A percentile compares a stretch with the other conserved stretches of the same genome.
Evolutionary conservation across 2,797 vertebrate species (phyloP).

Genomic region (Sebastes jordani): DNA sequence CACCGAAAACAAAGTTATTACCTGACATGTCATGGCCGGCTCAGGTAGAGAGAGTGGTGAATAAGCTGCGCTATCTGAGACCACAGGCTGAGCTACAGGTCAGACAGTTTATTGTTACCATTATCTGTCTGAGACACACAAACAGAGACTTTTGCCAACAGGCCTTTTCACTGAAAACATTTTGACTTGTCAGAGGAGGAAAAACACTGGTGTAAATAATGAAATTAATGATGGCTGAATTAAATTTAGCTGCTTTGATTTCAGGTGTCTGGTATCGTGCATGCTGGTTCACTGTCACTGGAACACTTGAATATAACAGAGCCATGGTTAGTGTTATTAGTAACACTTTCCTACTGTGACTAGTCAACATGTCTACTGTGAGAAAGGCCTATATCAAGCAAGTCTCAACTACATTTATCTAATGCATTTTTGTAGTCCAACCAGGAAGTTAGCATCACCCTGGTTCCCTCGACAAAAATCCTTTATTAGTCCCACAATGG

Average conservation of each 20-base stretch:
- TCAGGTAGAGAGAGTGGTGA: slow-evolving; percentile 25
- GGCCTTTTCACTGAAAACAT: background rate
- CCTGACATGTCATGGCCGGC: slow-evolving; percentile 23
- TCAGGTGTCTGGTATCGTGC: background rate
- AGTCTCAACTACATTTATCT: too few relatives aligned
- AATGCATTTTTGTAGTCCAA: too few relatives aligned
- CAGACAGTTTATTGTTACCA: slow-evolving; percentile 23
- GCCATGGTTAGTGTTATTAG: background rate
- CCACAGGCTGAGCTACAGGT: slow-evolving; percentile 23
- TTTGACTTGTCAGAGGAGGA: background rate
- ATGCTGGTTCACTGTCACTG: background rate
- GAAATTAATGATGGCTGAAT: background rate
- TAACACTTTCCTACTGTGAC: background rate
- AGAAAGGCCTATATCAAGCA: background rate
- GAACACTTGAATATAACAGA: background rate
- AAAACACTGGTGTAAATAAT: background rate
- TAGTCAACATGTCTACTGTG: background rate
- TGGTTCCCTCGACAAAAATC: too few relatives aligned
- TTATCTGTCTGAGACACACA: slow-evolving; percentile 12
- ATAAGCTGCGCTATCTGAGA: slow-evolving; percentile 24
- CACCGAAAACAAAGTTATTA: slow-evolving; percentile 55
- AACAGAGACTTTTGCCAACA: background rate
- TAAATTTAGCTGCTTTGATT: background rate
- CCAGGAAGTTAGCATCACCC: too few relatives aligned
- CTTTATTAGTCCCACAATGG: too few relatives aligned